These are phyloP conservation scores for Dryobota labecula DNA, from an alignment of 2,888 invertebrate genomes.

Conservation along the genomic window DNA sequence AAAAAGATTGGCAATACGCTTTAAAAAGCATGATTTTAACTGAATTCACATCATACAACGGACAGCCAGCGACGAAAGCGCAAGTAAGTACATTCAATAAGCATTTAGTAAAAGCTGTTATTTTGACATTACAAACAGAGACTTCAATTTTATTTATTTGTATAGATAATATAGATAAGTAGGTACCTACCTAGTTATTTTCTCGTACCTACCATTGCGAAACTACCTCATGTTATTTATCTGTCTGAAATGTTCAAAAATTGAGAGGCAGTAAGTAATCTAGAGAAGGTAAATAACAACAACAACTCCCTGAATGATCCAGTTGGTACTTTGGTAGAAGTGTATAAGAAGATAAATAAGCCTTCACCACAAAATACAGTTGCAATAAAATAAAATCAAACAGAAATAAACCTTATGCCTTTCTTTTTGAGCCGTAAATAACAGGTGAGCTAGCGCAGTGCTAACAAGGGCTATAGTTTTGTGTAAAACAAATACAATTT, in stretches of 20 bases:
- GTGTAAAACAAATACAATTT: conserved; percentile 68
- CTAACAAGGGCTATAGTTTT: conserved; percentile 67
- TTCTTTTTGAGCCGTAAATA: conserved; percentile 59
- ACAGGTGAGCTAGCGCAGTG: conserved; percentile 49
- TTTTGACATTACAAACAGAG: too few relatives aligned
- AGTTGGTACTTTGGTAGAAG: conserved; percentile 9
- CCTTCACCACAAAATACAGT: conserved; percentile 38
- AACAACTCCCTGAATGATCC: conserved; percentile 11
- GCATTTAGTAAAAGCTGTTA: too few relatives aligned
- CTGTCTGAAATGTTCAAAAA: not conserved
- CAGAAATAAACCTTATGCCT: conserved; percentile 40
- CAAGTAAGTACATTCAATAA: too few relatives aligned
- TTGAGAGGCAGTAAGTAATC: not conserved
- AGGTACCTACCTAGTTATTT: too few relatives aligned
- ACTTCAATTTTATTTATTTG: too few relatives aligned
- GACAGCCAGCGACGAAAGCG: too few relatives aligned
- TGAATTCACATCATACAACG: too few relatives aligned
- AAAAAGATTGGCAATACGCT: too few relatives aligned
- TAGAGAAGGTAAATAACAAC: conserved; percentile 1
- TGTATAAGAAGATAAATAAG: conserved; percentile 24
- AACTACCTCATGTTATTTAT: not conserved
- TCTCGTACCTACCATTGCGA: not conserved
- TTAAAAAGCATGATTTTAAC: too few relatives aligned
- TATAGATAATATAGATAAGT: too few relatives aligned
- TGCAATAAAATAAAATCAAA: conserved; percentile 36